Percentiles rank a stretch among this genome's conserved stretches.
Evolutionary conservation across 1,140 invertebrate species (phyloP).

Genomic region (Danaus plexippus): DNA sequence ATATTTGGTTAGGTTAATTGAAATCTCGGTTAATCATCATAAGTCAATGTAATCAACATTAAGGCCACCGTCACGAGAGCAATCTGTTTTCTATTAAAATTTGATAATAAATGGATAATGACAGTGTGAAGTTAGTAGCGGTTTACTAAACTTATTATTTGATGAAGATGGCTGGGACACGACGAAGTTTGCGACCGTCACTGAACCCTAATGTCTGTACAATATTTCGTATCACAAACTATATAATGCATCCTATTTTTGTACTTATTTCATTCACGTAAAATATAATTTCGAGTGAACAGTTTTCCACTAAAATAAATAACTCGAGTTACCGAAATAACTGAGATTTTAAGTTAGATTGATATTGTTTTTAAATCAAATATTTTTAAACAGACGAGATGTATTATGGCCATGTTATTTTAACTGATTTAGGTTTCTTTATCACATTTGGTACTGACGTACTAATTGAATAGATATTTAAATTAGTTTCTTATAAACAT

Average conservation of each 20-base stretch:
- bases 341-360: conserved; percentile 10
- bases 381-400: neutral
- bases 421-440: too few relatives aligned
- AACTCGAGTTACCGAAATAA: conserved; percentile 5
- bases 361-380: conserved; percentile 14
- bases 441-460: too few relatives aligned
- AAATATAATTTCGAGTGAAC: too few relatives aligned
- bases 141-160: conserved; percentile 60
- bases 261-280: too few relatives aligned
- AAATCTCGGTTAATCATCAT: too few relatives aligned
- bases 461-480: too few relatives aligned
- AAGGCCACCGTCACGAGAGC: conserved; percentile 5
- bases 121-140: conserved; percentile 33
- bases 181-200: conserved; percentile 32
- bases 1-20: too few relatives aligned
- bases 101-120: conserved; percentile 58
- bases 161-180: conserved; percentile 44
- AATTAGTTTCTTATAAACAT: too few relatives aligned
- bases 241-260: conserved; percentile 2
- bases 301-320: neutral
- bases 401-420: too few relatives aligned
- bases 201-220: conserved; percentile 14
- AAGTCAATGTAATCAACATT: neutral
- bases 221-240: neutral
- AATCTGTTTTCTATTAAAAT: conserved; percentile 31